phyloP scores from a whole-genome alignment of 2,797 vertebrate species.

The Mormyrus hasselquistii region DNA sequence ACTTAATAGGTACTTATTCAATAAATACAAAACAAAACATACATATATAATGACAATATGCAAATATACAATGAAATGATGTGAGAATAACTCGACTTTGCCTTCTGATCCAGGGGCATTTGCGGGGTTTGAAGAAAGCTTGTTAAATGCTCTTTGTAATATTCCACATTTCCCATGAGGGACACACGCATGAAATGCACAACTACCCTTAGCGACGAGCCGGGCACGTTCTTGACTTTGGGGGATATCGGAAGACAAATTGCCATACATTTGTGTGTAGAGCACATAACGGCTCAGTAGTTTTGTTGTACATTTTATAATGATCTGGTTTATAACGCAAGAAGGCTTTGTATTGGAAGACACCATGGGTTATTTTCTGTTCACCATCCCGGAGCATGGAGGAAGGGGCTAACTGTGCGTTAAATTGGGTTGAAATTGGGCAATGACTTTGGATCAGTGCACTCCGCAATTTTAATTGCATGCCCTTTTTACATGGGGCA shows the following conservation, averaged over 20 bases:
- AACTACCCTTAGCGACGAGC: neutral
- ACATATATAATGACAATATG: neutral
- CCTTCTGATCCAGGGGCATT: neutral
- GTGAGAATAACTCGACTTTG: neutral
- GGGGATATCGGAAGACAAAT: conserved; percentile 2
- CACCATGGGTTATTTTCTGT: conserved; percentile 27
- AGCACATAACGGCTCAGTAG: conserved; percentile 20
- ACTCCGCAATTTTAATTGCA: conserved; percentile 54
- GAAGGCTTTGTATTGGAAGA: conserved; percentile 22
- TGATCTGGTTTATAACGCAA: conserved; percentile 24
- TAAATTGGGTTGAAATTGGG: conserved; percentile 48
- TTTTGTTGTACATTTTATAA: conserved; percentile 31
- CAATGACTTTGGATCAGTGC: conserved; percentile 48
- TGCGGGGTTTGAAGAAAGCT: neutral
- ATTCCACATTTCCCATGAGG: neutral
- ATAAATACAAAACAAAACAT: neutral
- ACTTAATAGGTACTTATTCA: neutral
- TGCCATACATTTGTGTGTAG: neutral
- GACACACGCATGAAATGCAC: neutral
- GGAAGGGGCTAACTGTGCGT: conserved; percentile 42
- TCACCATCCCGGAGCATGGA: conserved; percentile 28
- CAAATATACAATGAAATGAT: neutral
- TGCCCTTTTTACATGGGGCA: conserved; percentile 46
- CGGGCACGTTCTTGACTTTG: neutral
- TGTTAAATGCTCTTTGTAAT: neutral